These are phyloP conservation scores for Monodelphis domestica DNA, from an alignment of 2,797 vertebrate species.

Conservation along the genomic window DNA sequence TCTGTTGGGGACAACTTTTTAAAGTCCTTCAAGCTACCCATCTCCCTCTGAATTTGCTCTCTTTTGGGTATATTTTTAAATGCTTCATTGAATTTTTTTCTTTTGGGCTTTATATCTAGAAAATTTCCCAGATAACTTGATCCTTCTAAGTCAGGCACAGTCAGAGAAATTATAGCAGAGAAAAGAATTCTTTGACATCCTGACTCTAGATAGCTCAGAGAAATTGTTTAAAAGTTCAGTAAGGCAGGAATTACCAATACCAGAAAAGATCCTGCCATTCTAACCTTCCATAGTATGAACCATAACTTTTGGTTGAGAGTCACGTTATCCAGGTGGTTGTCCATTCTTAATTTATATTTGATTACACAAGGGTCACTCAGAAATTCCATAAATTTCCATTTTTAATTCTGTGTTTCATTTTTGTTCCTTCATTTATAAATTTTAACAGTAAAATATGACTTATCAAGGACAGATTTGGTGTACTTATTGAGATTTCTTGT, in stretches of 20 bases:
- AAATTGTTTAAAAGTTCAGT: not conserved
- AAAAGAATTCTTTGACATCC: not conserved
- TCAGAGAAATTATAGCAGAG: not conserved
- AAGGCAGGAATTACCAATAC: not conserved
- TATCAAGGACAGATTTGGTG: not conserved
- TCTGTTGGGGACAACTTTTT: not conserved
- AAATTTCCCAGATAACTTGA: not conserved
- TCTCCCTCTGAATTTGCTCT: not conserved
- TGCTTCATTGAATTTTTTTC: not conserved
- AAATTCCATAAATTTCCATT: not conserved
- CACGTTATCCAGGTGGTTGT: not conserved
- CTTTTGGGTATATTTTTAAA: not conserved
- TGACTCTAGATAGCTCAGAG: not conserved
- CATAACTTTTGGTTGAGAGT: not conserved
- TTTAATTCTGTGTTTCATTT: not conserved
- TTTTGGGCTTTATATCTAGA: not conserved
- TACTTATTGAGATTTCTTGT: not conserved
- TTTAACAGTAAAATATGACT: not conserved
- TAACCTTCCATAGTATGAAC: not conserved
- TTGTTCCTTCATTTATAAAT: not conserved
- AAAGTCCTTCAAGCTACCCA: not conserved
- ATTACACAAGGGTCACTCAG: not conserved
- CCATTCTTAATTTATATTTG: not conserved
- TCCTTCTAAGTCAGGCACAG: not conserved
- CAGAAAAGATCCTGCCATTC: not conserved